These are phyloP conservation scores for Hoplias malabaricus DNA, from an alignment of 2,113 vertebrate genomes.

Conservation along the genomic window DNA sequence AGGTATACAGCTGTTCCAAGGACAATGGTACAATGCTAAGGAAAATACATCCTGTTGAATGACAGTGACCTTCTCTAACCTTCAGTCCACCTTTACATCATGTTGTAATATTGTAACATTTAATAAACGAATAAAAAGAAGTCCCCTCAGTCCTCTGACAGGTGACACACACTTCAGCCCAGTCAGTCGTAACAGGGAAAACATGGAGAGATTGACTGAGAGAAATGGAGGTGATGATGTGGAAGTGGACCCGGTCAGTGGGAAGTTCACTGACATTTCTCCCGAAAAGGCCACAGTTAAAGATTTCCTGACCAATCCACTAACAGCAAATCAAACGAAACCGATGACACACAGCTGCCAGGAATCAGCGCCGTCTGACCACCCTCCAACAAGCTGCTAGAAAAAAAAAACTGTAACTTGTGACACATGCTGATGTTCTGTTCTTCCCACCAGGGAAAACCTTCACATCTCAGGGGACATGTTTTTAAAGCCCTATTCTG, in stretches of 20 bases:
- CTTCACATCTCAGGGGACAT: too few relatives aligned
- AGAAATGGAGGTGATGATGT: slow-evolving; percentile 44
- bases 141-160: not conserved
- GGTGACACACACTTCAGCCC: not conserved
- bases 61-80: too few relatives aligned
- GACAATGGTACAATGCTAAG: too few relatives aligned
- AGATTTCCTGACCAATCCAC: not conserved
- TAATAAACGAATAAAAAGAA: too few relatives aligned
- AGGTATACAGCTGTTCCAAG: too few relatives aligned
- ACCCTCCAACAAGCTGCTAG: not conserved
- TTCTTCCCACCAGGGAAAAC: too few relatives aligned
- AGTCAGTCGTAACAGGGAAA: not conserved
- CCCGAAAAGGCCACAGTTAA: slow-evolving; percentile 11
- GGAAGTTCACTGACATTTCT: slow-evolving; percentile 62
- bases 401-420: not conserved
- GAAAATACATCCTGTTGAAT: too few relatives aligned
- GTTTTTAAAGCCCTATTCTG: too few relatives aligned
- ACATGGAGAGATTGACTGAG: too few relatives aligned
- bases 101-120: too few relatives aligned
- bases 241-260: slow-evolving; percentile 1
- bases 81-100: too few relatives aligned
- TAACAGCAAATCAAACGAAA: slow-evolving; percentile 4
- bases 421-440: not conserved
- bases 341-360: slow-evolving; percentile 9
- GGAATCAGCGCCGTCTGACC: not conserved